Evolutionary conservation across 2,888 invertebrate genomes (phyloP).

Genomic region (Chrysopilus asiliformis): DNA sequence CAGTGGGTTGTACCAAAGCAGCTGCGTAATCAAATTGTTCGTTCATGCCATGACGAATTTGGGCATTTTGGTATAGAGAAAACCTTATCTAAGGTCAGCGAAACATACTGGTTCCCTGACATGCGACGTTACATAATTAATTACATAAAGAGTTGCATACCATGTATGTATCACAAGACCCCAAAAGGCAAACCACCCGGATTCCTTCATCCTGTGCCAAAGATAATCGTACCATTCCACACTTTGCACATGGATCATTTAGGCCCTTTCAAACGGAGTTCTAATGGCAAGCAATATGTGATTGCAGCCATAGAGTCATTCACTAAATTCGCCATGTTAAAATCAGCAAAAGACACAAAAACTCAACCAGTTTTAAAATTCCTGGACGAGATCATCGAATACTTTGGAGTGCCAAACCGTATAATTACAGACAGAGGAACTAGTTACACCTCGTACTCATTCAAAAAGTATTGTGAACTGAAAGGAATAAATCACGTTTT

Average conservation of each 20-base stretch:
- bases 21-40: no score
- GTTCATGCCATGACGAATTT: conserved; percentile 13
- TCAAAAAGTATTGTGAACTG: background rate
- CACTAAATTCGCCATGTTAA: no score
- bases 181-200: conserved; percentile 20
- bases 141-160: conserved; percentile 23
- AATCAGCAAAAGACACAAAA: no score
- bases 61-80: conserved; percentile 15
- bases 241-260: conserved; percentile 2
- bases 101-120: conserved; percentile 30
- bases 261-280: background rate
- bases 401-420: background rate
- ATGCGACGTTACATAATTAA: conserved; percentile 27
- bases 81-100: conserved; percentile 17
- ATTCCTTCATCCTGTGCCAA: conserved; percentile 14
- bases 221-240: background rate
- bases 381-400: no score
- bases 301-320: conserved; percentile 1
- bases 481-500: conserved; percentile 2
- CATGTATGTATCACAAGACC: no score
- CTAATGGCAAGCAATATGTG: background rate
- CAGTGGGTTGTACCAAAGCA: conserved; percentile 14
- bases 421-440: background rate
- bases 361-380: no score
- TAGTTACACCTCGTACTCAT: background rate